A percentile compares a stretch with the other conserved stretches of the same genome.
Evolutionary conservation across 2,888 invertebrate species (phyloP).

Genomic region (Platycnemis pennipes): DNA sequence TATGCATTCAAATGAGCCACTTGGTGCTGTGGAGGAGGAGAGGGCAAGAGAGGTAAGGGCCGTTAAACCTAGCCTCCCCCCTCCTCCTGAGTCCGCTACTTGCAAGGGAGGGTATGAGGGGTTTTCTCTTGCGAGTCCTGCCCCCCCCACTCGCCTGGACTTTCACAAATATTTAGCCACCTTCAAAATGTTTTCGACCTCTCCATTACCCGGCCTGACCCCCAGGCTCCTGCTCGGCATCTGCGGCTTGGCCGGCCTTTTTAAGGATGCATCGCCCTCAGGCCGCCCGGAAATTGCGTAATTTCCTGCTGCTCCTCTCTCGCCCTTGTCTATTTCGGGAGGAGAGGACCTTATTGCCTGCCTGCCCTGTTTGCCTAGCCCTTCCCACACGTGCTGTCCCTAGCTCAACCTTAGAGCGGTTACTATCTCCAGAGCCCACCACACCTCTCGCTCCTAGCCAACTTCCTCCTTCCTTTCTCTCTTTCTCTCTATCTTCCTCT

Average conservation of each 20-base stretch:
- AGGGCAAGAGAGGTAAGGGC: not conserved
- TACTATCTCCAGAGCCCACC: not conserved
- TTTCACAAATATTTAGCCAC: conserved; percentile 11
- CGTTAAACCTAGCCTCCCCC: not conserved
- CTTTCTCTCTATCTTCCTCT: not conserved
- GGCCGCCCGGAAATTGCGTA: conserved; percentile 29
- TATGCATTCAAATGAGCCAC: not conserved
- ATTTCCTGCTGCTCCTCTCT: conserved; percentile 10
- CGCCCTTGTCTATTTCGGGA: not conserved
- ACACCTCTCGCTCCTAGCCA: not conserved
- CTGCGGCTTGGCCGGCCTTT: not conserved
- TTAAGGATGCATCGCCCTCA: conserved; percentile 9
- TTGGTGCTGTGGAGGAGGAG: not conserved
- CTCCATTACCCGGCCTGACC: not conserved
- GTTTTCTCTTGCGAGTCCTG: no score
- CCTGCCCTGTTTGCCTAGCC: not conserved
- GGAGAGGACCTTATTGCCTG: not conserved
- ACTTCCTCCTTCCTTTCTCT: not conserved
- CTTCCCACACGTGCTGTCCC: not conserved
- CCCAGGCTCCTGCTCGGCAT: not conserved
- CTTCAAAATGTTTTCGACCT: not conserved
- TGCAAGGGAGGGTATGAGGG: not conserved
- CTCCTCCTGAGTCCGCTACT: not conserved
- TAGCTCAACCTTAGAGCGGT: not conserved
- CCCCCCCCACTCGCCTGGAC: not conserved